Base-by-base conservation (phyloP, 2,888 invertebrate genomes). In the Trachelus troglodyta region DNA sequence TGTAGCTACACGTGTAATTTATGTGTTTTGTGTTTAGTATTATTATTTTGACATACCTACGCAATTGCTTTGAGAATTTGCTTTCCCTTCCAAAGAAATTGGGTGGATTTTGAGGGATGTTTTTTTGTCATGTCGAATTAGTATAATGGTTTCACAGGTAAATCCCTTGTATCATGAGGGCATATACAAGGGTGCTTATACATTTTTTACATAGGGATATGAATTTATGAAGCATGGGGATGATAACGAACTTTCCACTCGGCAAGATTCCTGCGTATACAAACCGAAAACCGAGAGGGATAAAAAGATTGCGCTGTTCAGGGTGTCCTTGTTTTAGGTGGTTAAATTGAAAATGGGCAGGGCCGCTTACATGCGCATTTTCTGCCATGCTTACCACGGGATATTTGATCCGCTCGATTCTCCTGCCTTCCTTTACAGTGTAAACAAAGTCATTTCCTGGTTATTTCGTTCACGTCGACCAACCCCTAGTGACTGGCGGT, bases 341-440 rank as follows among this genome's bases (percentile, higher is more conserved):
- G 56, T 56, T 56, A 23, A 56, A 56, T 56, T 56, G 9, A 23
- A 56, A 23, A 56, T 23, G 23, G 23, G 56, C 56, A 2, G 56
- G 56, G 23, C 2, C 6, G 23, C 56, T 23, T 56, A 56, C 56
- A 56, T 9, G 23, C 9, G 9, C 56, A 56, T 56, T 56, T 56
- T 56, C 56, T 23, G 56, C 23, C 56, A 23, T 56, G 56, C 56
- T 56, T 30, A 75, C n/a, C 37, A 30, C 31, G n/a, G 23, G 23
- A 56, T 37, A 23, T 34, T n/a, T 40, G 56, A 37, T 75, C 33
- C 56, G 56, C 30, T 12, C 11, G 2, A 56, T 69, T 33, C 69
- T 74, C 71, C 75, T 56, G 76, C 71, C 77, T 77, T 77, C 75
- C 77, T 31, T 33, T 76, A 75, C 56, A 77, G 75, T 37, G 75